Evolutionary conservation across 2,797 vertebrate genomes (phyloP).

Genomic region (Ctenochaetus hawaiiensis): DNA sequence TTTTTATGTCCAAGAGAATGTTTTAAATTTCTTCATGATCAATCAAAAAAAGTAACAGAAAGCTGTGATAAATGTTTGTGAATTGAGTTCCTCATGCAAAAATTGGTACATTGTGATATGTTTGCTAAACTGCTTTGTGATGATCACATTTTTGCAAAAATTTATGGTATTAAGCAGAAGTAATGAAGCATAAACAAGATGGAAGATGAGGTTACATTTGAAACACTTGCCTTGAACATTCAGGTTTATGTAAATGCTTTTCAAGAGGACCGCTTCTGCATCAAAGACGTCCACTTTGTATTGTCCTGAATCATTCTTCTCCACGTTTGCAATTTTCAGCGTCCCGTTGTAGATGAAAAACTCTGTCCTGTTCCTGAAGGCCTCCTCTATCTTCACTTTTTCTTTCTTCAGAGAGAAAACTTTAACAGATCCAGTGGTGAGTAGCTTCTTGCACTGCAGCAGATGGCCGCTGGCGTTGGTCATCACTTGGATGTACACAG

Average conservation of each 20-base stretch:
- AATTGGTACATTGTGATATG: not conserved
- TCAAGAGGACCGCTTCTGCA: rapidly evolving
- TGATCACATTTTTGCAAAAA: too few species aligned
- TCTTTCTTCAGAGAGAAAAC: slow-evolving; percentile 49
- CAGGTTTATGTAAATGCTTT: not conserved
- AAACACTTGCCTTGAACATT: slow-evolving; percentile 62
- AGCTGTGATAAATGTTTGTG: not conserved
- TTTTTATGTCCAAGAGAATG: not conserved
- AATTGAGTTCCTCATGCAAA: not conserved
- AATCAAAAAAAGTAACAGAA: not conserved
- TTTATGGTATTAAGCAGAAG: too few species aligned
- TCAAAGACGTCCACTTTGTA: slow-evolving; percentile 33
- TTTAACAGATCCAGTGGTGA: rapidly evolving
- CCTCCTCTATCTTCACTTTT: not conserved
- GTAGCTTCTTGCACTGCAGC: slow-evolving; percentile 27
- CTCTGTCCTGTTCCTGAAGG: slow-evolving; percentile 18
- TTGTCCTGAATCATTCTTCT: slow-evolving; percentile 52
- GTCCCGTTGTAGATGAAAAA: slow-evolving; percentile 61
- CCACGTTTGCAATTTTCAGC: slow-evolving; percentile 48
- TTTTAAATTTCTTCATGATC: not conserved
- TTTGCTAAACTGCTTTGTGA: too few species aligned
- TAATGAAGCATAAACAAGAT: too few species aligned
- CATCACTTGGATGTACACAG: slow-evolving; percentile 62
- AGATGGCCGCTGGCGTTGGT: slow-evolving; percentile 4
- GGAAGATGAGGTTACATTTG: not conserved